Evolutionary conservation across 23 tunicate genomes (phyloP).

Genomic region (Ascidia mentula): DNA sequence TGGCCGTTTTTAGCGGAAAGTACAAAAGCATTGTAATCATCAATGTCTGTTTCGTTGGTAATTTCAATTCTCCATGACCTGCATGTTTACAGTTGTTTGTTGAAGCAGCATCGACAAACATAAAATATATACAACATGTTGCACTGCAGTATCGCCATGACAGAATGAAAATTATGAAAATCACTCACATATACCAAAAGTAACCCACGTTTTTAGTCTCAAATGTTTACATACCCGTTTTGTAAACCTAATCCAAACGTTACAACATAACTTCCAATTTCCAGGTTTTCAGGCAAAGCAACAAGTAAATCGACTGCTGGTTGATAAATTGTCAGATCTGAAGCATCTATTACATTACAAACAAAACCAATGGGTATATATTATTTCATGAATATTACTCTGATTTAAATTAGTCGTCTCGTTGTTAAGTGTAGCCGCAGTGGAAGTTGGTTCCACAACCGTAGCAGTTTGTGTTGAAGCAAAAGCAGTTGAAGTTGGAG

Average conservation of each 20-base stretch:
- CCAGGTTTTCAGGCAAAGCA: constrained; percentile 25
- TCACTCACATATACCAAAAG: too few relatives aligned
- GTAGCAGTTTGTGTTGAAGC: background rate
- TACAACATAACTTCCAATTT: constrained; percentile 12
- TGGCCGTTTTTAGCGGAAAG: background rate
- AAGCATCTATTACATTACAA: background rate
- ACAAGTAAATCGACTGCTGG: constrained; percentile 14
- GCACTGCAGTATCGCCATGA: too few relatives aligned
- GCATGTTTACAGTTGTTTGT: background rate
- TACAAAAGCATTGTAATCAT: background rate
- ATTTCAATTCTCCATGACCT: background rate
- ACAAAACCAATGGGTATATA: background rate
- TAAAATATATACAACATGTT: too few relatives aligned
- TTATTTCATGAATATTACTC: background rate
- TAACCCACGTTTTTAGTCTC: too few relatives aligned
- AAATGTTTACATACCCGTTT: too few relatives aligned
- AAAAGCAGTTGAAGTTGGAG: background rate
- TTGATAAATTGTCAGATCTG: background rate
- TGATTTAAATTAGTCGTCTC: background rate
- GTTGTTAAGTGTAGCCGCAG: background rate
- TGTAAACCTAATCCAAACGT: background rate
- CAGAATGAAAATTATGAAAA: too few relatives aligned
- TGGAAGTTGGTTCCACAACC: background rate
- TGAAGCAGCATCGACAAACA: background rate
- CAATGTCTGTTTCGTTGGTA: background rate